These are phyloP conservation scores for Heteractis magnifica DNA, from an alignment of 92 coral and sea anemone genomes.

Conservation along the genomic window DNA sequence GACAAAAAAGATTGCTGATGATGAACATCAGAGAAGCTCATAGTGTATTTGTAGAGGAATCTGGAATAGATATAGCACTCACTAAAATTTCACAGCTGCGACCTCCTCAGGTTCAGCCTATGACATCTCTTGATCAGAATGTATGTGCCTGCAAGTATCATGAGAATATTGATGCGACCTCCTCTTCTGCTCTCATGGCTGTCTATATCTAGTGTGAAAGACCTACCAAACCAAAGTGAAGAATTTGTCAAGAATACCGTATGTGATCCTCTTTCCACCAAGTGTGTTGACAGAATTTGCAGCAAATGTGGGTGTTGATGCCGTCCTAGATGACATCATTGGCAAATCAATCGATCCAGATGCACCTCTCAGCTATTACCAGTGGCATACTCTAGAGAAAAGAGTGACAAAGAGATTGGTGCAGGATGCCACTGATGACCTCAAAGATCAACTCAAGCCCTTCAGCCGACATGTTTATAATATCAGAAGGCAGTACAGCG, in stretches of 20 bases:
- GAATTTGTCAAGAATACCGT: conserved; percentile 32
- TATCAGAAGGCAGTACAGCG: conserved; percentile 34
- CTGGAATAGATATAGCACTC: conserved; percentile 36
- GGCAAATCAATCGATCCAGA: conserved; percentile 18
- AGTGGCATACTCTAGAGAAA: conserved; percentile 47
- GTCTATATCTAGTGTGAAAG: conserved; percentile 24
- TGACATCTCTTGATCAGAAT: conserved; percentile 47
- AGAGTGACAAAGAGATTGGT: conserved; percentile 10
- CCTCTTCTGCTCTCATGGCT: conserved; percentile 48
- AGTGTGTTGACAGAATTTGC: conserved; percentile 54
- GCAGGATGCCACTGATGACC: background rate
- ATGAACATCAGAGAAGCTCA: conserved; percentile 49
- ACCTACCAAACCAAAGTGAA: conserved; percentile 43
- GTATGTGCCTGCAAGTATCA: conserved; percentile 47
- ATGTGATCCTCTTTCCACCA: conserved; percentile 30
- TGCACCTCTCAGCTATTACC: conserved; percentile 35
- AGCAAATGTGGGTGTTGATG: conserved; percentile 53
- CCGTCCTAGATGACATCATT: conserved; percentile 22
- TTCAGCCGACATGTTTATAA: conserved; percentile 46
- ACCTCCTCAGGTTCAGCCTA: conserved; percentile 57
- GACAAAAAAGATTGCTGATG: conserved; percentile 53
- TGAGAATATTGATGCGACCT: conserved; percentile 52
- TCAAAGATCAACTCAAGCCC: conserved; percentile 26
- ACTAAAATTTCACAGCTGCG: conserved; percentile 54
- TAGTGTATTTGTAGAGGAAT: conserved; percentile 34